phyloP scores from a whole-genome alignment of 1,140 invertebrate genomes.

The Drosophila sp. region DNA sequence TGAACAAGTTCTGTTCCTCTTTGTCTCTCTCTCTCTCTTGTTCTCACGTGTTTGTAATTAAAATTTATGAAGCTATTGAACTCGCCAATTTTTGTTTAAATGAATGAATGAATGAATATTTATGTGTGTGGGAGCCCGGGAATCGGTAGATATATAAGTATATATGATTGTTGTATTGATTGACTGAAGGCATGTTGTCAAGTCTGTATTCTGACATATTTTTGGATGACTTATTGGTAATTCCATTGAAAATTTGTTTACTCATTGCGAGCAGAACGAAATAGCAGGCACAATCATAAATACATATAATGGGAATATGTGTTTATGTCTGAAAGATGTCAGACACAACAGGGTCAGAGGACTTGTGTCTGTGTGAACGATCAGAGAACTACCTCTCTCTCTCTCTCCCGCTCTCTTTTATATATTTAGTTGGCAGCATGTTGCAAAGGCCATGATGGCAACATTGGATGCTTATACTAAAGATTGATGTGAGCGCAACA shows the following conservation, averaged over 20 bases:
- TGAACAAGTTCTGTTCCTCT: conserved; percentile 15
- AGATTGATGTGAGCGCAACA: too few relatives aligned
- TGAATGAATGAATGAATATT: conserved; percentile 66
- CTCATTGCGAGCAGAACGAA: conserved; percentile 70
- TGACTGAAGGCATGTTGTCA: conserved; percentile 39
- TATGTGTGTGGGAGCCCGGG: conserved; percentile 3
- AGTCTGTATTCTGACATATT: conserved; percentile 26
- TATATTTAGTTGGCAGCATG: conserved; percentile 31
- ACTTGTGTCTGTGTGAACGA: conserved; percentile 13
- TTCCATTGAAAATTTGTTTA: conserved; percentile 82
- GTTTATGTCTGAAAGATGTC: conserved; percentile 65
- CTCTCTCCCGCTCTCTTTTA: background rate
- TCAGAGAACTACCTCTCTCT: background rate
- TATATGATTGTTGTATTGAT: conserved; percentile 41
- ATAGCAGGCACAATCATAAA: conserved; percentile 48
- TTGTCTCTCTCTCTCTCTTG: conserved; percentile 24
- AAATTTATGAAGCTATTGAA: conserved; percentile 80
- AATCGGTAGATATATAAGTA: background rate
- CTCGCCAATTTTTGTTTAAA: conserved; percentile 51
- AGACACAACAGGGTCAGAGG: conserved; percentile 27
- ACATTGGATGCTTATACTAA: background rate
- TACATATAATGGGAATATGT: conserved; percentile 59
- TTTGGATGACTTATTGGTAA: conserved; percentile 81
- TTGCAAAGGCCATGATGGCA: conserved; percentile 8
- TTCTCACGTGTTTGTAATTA: conserved; percentile 73